phyloP scores from a whole-genome alignment of 2,888 invertebrate genomes.

The Tetragonisca angustula region DNA sequence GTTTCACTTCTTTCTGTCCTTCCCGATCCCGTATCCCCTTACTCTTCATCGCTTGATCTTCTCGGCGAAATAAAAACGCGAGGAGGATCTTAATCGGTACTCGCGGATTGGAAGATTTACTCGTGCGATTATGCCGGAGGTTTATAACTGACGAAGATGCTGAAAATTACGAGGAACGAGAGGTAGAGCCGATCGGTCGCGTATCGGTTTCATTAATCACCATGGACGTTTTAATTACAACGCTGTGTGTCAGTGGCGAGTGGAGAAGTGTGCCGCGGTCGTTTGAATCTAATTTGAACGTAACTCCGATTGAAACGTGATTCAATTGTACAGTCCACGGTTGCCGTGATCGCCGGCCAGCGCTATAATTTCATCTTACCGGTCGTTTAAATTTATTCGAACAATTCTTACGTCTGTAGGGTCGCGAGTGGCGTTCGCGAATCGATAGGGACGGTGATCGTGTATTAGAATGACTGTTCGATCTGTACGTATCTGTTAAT shows the following conservation, averaged over 20 bases:
- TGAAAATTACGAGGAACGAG: slow-evolving; percentile 22
- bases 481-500: not conserved
- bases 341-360: not conserved
- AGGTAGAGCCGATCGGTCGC: slow-evolving; percentile 23
- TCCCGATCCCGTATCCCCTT: no score
- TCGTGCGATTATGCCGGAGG: not conserved
- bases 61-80: not conserved
- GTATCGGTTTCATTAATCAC: slow-evolving; percentile 62
- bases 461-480: not conserved
- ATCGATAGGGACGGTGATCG: not conserved
- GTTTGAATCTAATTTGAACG: slow-evolving; percentile 50
- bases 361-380: slow-evolving; percentile 29
- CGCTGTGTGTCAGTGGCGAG: slow-evolving; percentile 20
- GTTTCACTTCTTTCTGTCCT: no score
- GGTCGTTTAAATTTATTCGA: slow-evolving; percentile 32
- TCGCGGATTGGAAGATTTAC: not conserved
- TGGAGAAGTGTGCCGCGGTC: slow-evolving; percentile 26
- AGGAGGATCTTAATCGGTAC: not conserved
- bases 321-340: slow-evolving; percentile 17
- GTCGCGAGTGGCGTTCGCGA: not conserved
- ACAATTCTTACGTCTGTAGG: not conserved
- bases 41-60: not conserved
- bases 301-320: slow-evolving; percentile 58
- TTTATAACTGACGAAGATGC: not conserved
- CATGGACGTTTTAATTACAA: slow-evolving; percentile 65